These are phyloP conservation scores for Philotrypesis tridentata DNA, from an alignment of 1,140 invertebrate species.

Conservation along the genomic window DNA sequence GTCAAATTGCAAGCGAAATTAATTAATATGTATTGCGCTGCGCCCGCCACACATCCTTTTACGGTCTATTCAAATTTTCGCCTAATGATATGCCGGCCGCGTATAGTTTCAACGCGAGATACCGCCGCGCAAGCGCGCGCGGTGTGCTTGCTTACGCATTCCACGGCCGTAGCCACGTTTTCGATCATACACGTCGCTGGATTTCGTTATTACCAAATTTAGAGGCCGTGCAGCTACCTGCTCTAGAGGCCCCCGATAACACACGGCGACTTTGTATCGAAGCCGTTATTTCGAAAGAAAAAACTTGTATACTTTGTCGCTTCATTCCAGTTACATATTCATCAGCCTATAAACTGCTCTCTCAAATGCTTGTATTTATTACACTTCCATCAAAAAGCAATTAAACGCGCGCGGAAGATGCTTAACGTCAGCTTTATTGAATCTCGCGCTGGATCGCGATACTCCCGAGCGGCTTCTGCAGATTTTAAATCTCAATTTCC, in stretches of 20 bases:
- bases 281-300: not conserved
- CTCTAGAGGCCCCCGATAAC: not conserved
- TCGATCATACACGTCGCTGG: constrained; percentile 68
- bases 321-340: too few relatives aligned
- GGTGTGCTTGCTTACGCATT: not conserved
- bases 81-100: constrained; percentile 47
- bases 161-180: constrained; percentile 56
- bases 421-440: constrained; percentile 39
- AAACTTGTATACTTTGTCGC: too few relatives aligned
- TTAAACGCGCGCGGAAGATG: constrained; percentile 13
- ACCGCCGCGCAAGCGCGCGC: not conserved
- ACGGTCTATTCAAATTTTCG: constrained; percentile 42
- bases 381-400: constrained; percentile 36
- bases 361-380: not conserved
- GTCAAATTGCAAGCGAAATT: constrained; percentile 48
- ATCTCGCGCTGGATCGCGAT: constrained; percentile 15
- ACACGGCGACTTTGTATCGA: not conserved
- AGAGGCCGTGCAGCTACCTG: constrained; percentile 45
- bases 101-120: constrained; percentile 38
- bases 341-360: too few relatives aligned
- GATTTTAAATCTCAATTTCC: constrained; percentile 39
- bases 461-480: not conserved
- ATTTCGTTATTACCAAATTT: constrained; percentile 69
- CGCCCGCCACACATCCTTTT: constrained; percentile 42
- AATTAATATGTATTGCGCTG: constrained; percentile 50